phyloP scores from a whole-genome alignment of 2,888 invertebrate species.

The Oscheius onirici region DNA sequence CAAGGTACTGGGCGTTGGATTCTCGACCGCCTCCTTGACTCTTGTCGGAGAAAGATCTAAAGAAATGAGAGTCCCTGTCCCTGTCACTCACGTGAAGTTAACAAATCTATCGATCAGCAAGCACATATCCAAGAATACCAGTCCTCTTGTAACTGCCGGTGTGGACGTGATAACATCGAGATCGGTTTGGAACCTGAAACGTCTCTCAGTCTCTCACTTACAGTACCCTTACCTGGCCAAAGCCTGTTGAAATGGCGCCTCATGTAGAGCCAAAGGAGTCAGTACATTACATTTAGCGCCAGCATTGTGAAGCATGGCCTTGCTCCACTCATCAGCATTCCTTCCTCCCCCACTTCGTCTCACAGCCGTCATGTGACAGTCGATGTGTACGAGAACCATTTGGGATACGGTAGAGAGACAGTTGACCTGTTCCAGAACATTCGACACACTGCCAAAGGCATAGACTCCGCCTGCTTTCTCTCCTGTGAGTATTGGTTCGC shows the following conservation, averaged over 20 bases:
- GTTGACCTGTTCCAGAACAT: slow-evolving; percentile 79
- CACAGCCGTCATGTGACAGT: slow-evolving; percentile 96
- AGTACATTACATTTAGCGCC: slow-evolving; percentile 97
- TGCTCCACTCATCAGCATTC: slow-evolving; percentile 52
- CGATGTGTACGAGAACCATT: slow-evolving; percentile 97
- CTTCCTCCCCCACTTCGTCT: slow-evolving; percentile 43
- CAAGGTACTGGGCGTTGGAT: slow-evolving; percentile 85
- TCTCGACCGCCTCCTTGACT: slow-evolving; percentile 81
- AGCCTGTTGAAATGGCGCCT: slow-evolving; percentile 90
- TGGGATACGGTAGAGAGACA: slow-evolving; percentile 75
- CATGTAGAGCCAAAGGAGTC: slow-evolving; percentile 93
- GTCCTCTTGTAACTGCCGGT: slow-evolving; percentile 75
- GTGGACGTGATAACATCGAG: slow-evolving; percentile 35
- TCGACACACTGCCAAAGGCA: slow-evolving; percentile 72
- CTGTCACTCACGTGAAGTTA: slow-evolving; percentile 36
- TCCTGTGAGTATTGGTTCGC: slow-evolving; percentile 45
- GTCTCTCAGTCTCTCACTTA: slow-evolving; percentile 73
- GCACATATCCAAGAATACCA: slow-evolving; percentile 52
- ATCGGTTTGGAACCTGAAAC: slow-evolving; percentile 40
- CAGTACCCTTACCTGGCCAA: slow-evolving; percentile 78
- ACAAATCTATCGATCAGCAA: slow-evolving; percentile 48
- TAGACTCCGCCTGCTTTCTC: slow-evolving; percentile 40
- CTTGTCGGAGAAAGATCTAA: slow-evolving; percentile 95
- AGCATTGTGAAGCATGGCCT: slow-evolving; percentile 90
- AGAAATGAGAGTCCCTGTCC: slow-evolving; percentile 71